Base-by-base conservation (phyloP, 2,888 invertebrate genomes). In the Actias luna region DNA sequence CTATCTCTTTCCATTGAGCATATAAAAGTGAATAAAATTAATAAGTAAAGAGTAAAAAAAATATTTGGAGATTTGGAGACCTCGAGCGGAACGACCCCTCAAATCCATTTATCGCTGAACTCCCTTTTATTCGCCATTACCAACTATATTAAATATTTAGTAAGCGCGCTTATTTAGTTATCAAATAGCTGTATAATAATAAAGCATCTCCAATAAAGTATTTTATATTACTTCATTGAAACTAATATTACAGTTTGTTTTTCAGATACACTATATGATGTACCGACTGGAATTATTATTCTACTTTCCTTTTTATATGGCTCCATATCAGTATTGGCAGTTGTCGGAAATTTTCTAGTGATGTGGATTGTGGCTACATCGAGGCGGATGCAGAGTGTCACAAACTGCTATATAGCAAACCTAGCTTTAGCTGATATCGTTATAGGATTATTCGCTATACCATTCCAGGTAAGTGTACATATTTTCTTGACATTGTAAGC, bases 381-480 rank as follows among this genome's bases (percentile, higher is more conserved):
- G 63, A 89, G 94, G 36, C 93, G 95, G 68, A 97, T 97, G 97
- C 92, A 96, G 75, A 97, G 96, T 67, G 96, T 96, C 70, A 97
- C 97, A 57, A 97, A 97, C 85, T 96, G 96, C 85, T 97, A 96
- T 86, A 97, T 97, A 73, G 96, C 96, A 18, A 97, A 97, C 88
- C 91, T 98, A 81, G 97, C 97, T 2, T 89, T 96, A 69, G 97
- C 97, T 27, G 97, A 98, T 82, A 96, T 97, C 77, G 95, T 97
- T 68, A 97, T 97, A 79, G 97, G 96, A 65, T 92, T 97, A 72
- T 97, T 97, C 80, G 95, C 96, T 67, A 96, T 97, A 81, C 97
- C 97, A 69, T 97, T 98, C 91, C 92, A 92, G 80, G 92, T 91
- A 78, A 85, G 85, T 79, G 62, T 36, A 46, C 1, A 31, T 2